These are phyloP conservation scores for Drosophila arizonae DNA, from an alignment of 1,140 invertebrate genomes.

Conservation along the genomic window DNA sequence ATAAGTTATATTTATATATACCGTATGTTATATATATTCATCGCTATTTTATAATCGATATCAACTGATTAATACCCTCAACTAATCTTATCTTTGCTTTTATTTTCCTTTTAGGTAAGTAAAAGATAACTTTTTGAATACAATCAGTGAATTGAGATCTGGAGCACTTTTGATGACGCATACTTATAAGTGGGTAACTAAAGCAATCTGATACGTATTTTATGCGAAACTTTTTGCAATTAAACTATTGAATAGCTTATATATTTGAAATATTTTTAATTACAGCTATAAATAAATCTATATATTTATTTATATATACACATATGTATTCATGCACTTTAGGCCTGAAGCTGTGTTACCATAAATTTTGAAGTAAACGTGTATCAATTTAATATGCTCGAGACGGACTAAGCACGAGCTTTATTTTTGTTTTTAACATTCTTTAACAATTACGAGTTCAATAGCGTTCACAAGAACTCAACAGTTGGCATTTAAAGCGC, in stretches of 20 bases:
- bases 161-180: conserved; percentile 35
- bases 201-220: not conserved
- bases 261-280: not conserved
- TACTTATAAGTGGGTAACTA: conserved; percentile 29
- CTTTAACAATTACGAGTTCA: conserved; percentile 68
- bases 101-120: conserved; percentile 62
- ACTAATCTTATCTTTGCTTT: conserved; percentile 14
- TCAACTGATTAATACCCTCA: not conserved
- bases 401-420: conserved; percentile 15
- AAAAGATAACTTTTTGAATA: not conserved
- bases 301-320: conserved; percentile 5
- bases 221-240: too few species aligned
- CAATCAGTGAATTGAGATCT: conserved; percentile 2
- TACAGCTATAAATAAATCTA: not conserved
- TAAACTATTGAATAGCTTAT: too few species aligned
- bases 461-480: conserved; percentile 71
- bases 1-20: too few species aligned
- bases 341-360: conserved; percentile 22
- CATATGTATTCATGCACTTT: conserved; percentile 15
- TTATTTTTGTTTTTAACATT: conserved; percentile 43
- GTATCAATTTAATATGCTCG: conserved; percentile 43
- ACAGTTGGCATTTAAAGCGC: conserved; percentile 67
- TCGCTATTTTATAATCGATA: too few species aligned
- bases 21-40: too few species aligned
- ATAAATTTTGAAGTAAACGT: conserved; percentile 36